These are phyloP conservation scores for Nemoura dubitans DNA, from an alignment of 2,888 invertebrate genomes.

Conservation along the genomic window DNA sequence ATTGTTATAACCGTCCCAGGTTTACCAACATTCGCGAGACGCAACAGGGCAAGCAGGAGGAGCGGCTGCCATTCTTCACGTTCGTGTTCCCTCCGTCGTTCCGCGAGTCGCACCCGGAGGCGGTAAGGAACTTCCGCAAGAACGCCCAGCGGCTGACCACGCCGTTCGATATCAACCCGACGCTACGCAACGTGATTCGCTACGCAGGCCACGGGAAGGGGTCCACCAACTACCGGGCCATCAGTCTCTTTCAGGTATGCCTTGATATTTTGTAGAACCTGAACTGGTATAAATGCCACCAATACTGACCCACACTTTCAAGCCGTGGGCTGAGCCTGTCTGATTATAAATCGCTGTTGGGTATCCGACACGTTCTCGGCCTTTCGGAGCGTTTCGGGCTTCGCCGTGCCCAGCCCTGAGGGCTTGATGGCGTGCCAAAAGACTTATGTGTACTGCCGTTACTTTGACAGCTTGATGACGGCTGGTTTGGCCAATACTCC, in stretches of 20 bases:
- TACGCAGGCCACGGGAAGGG: constrained; percentile 62
- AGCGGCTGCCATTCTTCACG: constrained; percentile 87
- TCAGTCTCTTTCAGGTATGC: constrained; percentile 67
- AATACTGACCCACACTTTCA: no score
- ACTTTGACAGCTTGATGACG: no score
- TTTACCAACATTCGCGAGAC: constrained; percentile 85
- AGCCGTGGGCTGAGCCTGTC: no score
- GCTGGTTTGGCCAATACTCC: no score
- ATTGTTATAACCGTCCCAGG: constrained; percentile 64
- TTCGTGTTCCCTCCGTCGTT: constrained; percentile 80
- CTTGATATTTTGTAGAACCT: no score
- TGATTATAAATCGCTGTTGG: no score
- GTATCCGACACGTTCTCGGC: no score
- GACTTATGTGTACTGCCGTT: no score
- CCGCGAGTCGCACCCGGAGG: constrained; percentile 66
- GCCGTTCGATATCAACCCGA: constrained; percentile 89
- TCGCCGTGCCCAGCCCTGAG: no score
- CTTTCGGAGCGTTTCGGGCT: no score
- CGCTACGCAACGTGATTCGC: constrained; percentile 75
- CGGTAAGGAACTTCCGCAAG: constrained; percentile 68
- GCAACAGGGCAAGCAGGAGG: constrained; percentile 91
- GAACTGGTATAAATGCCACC: no score
- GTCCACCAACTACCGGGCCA: constrained; percentile 65
- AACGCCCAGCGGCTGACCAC: constrained; percentile 80
- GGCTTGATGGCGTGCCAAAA: no score